Percentiles rank a stretch among this genome's conserved stretches.
Conservation (phyloP, 2,797 vertebrate species). For the Ctenosaura bakeri region DNA sequence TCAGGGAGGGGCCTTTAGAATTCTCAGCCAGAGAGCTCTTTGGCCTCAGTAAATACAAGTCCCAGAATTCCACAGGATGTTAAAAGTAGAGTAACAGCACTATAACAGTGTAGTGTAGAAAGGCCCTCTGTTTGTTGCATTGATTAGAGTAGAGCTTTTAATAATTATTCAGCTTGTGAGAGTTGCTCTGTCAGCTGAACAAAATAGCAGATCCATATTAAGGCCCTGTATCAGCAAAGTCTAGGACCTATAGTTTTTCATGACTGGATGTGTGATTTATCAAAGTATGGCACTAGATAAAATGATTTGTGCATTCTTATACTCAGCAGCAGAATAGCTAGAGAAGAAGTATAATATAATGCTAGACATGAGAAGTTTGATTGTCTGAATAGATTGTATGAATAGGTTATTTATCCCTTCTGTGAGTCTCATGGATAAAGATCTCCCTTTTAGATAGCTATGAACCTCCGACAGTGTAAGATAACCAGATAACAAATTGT, state of each 20-base stretch:
- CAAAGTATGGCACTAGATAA: neutral
- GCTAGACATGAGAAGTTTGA: neutral
- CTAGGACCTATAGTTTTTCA: neutral
- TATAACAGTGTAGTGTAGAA: too few species aligned
- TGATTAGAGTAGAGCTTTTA: neutral
- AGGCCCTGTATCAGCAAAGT: neutral
- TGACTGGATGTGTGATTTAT: neutral
- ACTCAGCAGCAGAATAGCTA: neutral
- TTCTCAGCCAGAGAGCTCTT: too few species aligned
- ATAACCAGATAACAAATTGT: neutral
- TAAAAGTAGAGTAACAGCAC: too few species aligned
- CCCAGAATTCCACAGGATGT: too few species aligned
- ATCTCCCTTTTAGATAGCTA: neutral
- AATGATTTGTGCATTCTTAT: neutral
- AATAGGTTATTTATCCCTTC: neutral
- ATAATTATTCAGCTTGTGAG: neutral
- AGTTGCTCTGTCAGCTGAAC: neutral
- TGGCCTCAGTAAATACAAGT: too few species aligned
- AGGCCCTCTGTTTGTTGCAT: neutral
- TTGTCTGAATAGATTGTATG: neutral
- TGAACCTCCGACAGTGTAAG: neutral
- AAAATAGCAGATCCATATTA: neutral
- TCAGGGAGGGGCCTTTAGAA: too few species aligned
- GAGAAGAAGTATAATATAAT: constrained; percentile 8
- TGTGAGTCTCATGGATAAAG: neutral